These are phyloP conservation scores for Drosophila equinoxialis DNA, from an alignment of 1,140 invertebrate species.

Conservation along the genomic window DNA sequence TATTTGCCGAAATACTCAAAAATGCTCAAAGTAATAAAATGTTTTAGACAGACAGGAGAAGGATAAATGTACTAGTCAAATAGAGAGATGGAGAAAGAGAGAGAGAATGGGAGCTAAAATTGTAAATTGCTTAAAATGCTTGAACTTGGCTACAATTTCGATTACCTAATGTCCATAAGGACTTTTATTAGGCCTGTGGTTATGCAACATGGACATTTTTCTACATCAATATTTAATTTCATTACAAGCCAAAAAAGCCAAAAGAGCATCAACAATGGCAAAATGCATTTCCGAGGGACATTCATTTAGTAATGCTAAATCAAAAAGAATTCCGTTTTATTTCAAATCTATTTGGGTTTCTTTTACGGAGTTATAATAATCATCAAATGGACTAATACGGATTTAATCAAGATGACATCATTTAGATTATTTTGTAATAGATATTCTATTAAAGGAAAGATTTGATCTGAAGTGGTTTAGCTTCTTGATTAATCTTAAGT, in stretches of 20 bases:
- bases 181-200: constrained; percentile 74
- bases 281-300: constrained; percentile 26
- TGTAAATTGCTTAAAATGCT: constrained; percentile 64
- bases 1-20: constrained; percentile 56
- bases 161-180: constrained; percentile 59
- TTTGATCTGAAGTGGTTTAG: no score
- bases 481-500: no score
- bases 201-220: constrained; percentile 30
- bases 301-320: background rate
- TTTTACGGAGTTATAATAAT: no score
- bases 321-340: no score
- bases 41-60: constrained; percentile 37
- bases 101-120: constrained; percentile 35
- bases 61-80: background rate
- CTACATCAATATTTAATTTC: constrained; percentile 77
- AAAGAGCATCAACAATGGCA: constrained; percentile 72
- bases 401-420: no score
- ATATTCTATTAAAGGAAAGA: no score
- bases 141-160: constrained; percentile 54
- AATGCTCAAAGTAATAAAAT: constrained; percentile 77
- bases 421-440: no score
- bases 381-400: no score
- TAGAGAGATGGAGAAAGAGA: background rate
- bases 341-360: no score
- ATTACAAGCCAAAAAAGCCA: constrained; percentile 71